Evolutionary conservation across 2,113 vertebrate species (phyloP).

Genomic region (Eurystomus gularis): DNA sequence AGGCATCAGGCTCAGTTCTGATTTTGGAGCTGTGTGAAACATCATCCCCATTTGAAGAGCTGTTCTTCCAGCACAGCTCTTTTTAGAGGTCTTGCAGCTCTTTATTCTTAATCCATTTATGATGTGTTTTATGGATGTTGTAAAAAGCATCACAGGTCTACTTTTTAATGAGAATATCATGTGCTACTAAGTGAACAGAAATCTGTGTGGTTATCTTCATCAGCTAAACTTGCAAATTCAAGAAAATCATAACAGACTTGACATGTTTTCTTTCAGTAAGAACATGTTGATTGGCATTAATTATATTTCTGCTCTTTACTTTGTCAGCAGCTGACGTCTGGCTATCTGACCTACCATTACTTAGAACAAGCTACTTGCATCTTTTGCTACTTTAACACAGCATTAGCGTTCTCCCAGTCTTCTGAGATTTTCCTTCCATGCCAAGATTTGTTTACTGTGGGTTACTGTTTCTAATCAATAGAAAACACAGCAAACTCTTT

Average conservation of each 20-base stretch:
- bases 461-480: neutral
- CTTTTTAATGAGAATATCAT: neutral
- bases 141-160: neutral
- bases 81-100: neutral
- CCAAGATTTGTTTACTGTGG: neutral
- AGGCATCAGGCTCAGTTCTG: neutral
- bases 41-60: neutral
- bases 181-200: neutral
- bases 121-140: neutral
- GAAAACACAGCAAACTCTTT: neutral
- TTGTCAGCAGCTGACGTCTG: neutral
- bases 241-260: neutral
- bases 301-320: constrained; percentile 5
- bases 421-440: neutral
- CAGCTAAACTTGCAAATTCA: neutral
- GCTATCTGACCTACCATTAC: neutral
- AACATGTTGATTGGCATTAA: neutral
- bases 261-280: neutral
- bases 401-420: neutral
- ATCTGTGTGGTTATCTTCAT: neutral
- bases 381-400: neutral
- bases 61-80: neutral
- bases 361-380: neutral
- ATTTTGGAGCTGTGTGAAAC: neutral
- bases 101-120: neutral